Evolutionary conservation across 2,797 vertebrate genomes (phyloP).

Genomic region (Diceros bicornis): DNA sequence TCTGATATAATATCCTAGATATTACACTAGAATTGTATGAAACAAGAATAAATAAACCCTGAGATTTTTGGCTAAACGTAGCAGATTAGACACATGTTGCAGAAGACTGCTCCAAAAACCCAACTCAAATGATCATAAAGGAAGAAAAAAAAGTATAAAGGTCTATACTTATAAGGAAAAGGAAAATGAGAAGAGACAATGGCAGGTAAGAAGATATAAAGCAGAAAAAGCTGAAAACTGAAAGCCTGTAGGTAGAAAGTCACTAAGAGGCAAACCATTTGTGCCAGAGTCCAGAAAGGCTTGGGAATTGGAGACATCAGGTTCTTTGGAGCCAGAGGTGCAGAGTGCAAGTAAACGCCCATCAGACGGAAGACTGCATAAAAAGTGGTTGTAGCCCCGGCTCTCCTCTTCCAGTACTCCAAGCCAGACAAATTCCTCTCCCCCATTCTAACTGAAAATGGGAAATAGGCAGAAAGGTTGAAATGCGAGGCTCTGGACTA

Average conservation of each 20-base stretch:
- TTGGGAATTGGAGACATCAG: background rate
- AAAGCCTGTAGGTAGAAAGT: background rate
- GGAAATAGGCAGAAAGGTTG: background rate
- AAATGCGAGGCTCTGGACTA: background rate
- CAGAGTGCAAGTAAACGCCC: background rate
- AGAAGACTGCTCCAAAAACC: background rate
- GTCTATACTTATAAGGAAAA: background rate
- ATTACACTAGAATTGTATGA: background rate
- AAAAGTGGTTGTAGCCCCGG: background rate
- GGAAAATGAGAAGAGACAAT: background rate
- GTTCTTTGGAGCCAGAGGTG: background rate
- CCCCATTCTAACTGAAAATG: background rate
- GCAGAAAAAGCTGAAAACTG: background rate
- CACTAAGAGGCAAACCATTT: background rate
- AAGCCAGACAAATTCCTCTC: background rate
- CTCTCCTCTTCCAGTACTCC: background rate
- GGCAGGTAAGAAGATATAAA: background rate
- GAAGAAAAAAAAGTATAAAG: background rate
- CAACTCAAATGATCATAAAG: conserved; percentile 13
- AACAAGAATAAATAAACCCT: conserved; percentile 22
- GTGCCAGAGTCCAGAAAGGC: background rate
- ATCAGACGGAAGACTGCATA: background rate
- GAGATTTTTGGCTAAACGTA: conserved; percentile 22
- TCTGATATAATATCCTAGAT: no score
- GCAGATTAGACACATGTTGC: conserved; percentile 35